Evolutionary conservation across 2,113 vertebrate genomes (phyloP).

Genomic region (Tetrax tetrax): DNA sequence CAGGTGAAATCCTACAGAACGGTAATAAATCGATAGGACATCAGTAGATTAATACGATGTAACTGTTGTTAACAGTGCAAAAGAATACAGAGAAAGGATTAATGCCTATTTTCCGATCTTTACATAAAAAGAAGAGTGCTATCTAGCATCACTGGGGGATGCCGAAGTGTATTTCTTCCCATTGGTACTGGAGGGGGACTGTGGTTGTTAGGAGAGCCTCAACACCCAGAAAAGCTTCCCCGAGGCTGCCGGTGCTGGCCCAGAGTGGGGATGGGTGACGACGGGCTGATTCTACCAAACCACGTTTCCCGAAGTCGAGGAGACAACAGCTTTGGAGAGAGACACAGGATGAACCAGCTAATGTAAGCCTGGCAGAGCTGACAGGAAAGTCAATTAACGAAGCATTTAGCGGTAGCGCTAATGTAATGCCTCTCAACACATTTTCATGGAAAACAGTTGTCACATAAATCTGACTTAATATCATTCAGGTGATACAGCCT

Average conservation of each 20-base stretch:
- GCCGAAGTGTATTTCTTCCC: neutral
- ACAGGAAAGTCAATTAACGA: neutral
- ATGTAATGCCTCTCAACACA: neutral
- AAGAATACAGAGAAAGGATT: neutral
- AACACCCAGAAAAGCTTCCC: neutral
- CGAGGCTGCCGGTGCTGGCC: rapidly evolving
- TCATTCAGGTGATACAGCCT: rapidly evolving
- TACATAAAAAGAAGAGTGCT: neutral
- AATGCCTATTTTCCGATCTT: neutral
- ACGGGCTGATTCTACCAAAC: no score
- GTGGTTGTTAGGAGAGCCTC: rapidly evolving
- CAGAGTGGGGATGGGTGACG: neutral
- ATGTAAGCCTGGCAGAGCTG: neutral
- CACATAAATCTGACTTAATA: neutral
- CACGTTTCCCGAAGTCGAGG: neutral
- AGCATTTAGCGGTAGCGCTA: neutral
- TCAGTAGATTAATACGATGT: neutral
- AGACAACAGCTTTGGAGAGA: neutral
- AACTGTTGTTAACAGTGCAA: neutral
- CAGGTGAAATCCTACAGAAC: neutral
- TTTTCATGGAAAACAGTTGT: neutral
- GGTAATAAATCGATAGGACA: neutral
- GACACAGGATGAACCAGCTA: neutral
- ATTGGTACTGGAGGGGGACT: rapidly evolving
- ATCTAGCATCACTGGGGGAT: neutral